Evolutionary conservation across 2,888 invertebrate species (phyloP).

Genomic region (Mantis religiosa): DNA sequence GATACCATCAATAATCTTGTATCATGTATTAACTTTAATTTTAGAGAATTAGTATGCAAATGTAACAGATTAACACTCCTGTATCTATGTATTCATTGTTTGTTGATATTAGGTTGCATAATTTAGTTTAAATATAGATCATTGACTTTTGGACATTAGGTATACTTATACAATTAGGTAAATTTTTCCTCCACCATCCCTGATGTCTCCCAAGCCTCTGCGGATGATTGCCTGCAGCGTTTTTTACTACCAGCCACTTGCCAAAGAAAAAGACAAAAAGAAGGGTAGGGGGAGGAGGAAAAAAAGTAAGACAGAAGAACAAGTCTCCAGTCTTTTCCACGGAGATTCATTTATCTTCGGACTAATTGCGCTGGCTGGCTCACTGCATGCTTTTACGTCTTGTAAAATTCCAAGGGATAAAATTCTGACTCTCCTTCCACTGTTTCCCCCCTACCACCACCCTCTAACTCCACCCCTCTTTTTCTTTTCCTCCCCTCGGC

Average conservation of each 20-base stretch:
- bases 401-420: conserved; percentile 27
- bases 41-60: too few relatives aligned
- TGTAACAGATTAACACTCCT: too few relatives aligned
- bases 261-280: conserved; percentile 7
- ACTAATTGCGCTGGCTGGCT: conserved; percentile 29
- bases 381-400: conserved; percentile 26
- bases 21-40: too few relatives aligned
- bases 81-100: too few relatives aligned
- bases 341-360: conserved; percentile 30
- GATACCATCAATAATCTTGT: too few relatives aligned
- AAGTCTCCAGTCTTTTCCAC: conserved; percentile 21
- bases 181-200: too few relatives aligned
- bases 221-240: too few relatives aligned
- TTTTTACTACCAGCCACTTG: conserved; percentile 1
- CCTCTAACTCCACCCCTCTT: conserved; percentile 9
- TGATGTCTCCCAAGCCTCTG: too few relatives aligned
- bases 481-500: conserved; percentile 15
- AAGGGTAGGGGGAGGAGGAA: neutral
- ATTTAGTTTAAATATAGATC: too few relatives aligned
- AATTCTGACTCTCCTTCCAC: conserved; percentile 7
- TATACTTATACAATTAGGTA: too few relatives aligned
- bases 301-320: neutral
- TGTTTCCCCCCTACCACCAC: neutral
- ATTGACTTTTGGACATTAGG: too few relatives aligned
- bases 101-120: too few relatives aligned